Evolutionary conservation across 37 sponge, comb jelly and placozoan species (phyloP).

Genomic region (Sycon ciliatum): DNA sequence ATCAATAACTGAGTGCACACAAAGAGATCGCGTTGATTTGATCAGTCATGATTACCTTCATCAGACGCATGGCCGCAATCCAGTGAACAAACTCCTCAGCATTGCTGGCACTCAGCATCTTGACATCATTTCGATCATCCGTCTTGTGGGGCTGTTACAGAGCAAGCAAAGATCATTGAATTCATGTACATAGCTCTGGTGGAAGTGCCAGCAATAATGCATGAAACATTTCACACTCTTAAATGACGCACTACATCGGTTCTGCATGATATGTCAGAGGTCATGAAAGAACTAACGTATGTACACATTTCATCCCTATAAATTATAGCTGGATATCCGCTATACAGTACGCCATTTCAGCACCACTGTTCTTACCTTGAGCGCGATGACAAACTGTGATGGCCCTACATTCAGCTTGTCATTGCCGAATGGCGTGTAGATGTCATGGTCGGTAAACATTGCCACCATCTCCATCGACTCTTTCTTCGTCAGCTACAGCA

Average conservation of each 20-base stretch:
- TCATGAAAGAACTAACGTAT: no score
- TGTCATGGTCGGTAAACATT: background rate
- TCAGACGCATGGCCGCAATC: conserved; percentile 45
- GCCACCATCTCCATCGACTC: background rate
- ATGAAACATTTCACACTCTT: no score
- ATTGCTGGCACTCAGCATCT: conserved; percentile 44
- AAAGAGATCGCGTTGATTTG: no score
- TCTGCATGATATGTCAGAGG: no score
- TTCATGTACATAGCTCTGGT: no score
- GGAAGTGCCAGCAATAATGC: no score
- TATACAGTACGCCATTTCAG: no score
- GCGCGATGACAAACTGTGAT: background rate
- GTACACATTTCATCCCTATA: no score
- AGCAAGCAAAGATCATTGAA: background rate
- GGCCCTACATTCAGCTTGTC: conserved; percentile 5
- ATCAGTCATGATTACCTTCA: no score
- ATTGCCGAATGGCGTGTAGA: background rate
- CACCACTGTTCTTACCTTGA: background rate
- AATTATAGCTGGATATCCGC: no score
- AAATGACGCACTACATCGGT: no score
- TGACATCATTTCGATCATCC: conserved; percentile 47
- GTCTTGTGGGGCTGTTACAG: conserved; percentile 43
- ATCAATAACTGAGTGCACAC: no score
- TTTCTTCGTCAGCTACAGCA: background rate
- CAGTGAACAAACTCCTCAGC: conserved; percentile 23